A percentile compares a stretch with the other conserved stretches of the same genome.
These are phyloP conservation scores for Varanus komodoensis DNA, from an alignment of 2,113 vertebrate species.

Conservation along the genomic window DNA sequence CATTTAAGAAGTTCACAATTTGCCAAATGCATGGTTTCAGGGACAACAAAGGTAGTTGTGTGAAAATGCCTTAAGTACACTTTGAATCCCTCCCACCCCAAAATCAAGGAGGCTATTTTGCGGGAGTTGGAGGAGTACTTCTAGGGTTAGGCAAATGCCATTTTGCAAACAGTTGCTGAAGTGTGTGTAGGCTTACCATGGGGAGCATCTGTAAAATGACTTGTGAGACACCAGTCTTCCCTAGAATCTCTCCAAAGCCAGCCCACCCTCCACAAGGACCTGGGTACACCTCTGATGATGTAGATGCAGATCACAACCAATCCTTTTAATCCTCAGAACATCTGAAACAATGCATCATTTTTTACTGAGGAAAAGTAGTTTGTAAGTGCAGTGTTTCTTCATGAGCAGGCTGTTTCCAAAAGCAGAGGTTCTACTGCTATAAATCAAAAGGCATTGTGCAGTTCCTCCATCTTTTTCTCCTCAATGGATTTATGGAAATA, in stretches of 20 bases:
- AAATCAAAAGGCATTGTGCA: no score
- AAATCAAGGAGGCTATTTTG: not conserved
- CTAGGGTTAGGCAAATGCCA: not conserved
- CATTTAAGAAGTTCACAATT: not conserved
- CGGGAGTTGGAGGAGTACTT: not conserved
- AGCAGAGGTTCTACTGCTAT: no score
- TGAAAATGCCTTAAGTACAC: not conserved
- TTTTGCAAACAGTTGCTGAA: not conserved
- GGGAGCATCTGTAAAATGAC: not conserved
- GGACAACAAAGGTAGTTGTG: not conserved
- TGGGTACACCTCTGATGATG: not conserved
- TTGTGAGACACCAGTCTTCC: not conserved
- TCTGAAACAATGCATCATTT: not conserved
- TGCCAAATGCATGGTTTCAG: not conserved
- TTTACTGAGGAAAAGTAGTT: not conserved
- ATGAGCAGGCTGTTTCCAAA: not conserved
- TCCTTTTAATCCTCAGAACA: not conserved
- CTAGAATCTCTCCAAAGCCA: not conserved
- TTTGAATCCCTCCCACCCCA: not conserved
- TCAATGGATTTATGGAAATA: no score
- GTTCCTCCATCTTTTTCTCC: no score
- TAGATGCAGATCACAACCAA: not conserved
- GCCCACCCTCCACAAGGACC: not conserved
- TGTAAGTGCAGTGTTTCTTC: no score
- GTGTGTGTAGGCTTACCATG: not conserved